phyloP scores from a whole-genome alignment of 2,888 invertebrate genomes.

The Mimumesa dahlbomi region DNA sequence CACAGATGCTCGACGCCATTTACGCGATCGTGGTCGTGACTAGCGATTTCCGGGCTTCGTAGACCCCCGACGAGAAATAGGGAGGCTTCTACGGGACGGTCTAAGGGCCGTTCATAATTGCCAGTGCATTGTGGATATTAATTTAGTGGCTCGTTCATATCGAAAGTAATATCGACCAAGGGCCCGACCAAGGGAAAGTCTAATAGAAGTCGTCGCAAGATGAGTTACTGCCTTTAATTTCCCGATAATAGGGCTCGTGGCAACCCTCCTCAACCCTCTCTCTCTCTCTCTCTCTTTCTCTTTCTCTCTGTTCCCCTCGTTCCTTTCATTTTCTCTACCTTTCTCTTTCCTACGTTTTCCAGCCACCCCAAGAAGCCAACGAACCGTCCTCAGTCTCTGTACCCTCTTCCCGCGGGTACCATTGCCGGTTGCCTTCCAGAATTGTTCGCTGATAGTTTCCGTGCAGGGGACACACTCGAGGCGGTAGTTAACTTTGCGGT shows the following conservation, averaged over 20 bases:
- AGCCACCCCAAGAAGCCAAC: slow-evolving; percentile 38
- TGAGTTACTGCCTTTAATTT: slow-evolving; percentile 78
- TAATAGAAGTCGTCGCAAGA: slow-evolving; percentile 76
- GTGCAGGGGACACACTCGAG: slow-evolving; percentile 55
- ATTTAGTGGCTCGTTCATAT: slow-evolving; percentile 78
- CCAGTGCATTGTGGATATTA: slow-evolving; percentile 78
- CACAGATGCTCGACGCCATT: slow-evolving; percentile 63
- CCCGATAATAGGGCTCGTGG: slow-evolving; percentile 74
- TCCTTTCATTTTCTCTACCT: slow-evolving; percentile 17
- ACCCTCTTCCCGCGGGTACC: slow-evolving; percentile 50
- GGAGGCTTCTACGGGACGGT: slow-evolving; percentile 20
- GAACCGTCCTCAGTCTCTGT: slow-evolving; percentile 36
- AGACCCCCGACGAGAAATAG: slow-evolving; percentile 15
- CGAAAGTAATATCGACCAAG: slow-evolving; percentile 78
- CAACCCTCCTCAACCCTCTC: slow-evolving; percentile 56
- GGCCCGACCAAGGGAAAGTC: slow-evolving; percentile 73
- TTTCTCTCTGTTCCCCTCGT: slow-evolving; percentile 10
- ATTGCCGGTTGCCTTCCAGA: slow-evolving; percentile 57
- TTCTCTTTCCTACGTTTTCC: slow-evolving; percentile 45
- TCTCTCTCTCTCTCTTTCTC: slow-evolving; percentile 26
- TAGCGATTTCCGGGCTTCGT: slow-evolving; percentile 15
- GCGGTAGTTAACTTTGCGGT: slow-evolving; percentile 65
- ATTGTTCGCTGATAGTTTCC: slow-evolving; percentile 72
- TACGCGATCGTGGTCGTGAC: slow-evolving; percentile 14
- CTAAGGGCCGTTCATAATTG: slow-evolving; percentile 73